phyloP scores from a whole-genome alignment of 1,140 invertebrate species.

The Chymomyza costata region DNA sequence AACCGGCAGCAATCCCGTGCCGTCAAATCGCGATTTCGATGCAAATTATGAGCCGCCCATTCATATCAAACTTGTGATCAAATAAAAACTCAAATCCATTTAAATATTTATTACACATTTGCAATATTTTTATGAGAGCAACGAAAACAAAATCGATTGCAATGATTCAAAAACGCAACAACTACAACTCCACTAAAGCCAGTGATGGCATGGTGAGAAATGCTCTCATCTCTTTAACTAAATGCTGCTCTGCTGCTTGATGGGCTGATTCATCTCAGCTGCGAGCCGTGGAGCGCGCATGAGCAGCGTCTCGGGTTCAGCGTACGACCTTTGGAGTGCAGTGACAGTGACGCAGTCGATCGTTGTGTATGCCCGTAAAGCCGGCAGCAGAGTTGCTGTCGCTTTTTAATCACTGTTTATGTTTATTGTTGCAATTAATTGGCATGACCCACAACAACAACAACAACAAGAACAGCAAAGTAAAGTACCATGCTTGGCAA shows the following conservation, averaged over 20 bases:
- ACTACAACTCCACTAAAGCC: conserved; percentile 45
- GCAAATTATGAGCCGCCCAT: conserved; percentile 16
- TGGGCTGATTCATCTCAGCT: too few relatives aligned
- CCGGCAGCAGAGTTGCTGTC: background rate
- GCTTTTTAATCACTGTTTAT: conserved; percentile 60
- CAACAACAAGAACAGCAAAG: conserved; percentile 1
- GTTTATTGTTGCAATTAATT: conserved; percentile 59
- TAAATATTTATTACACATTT: conserved; percentile 66
- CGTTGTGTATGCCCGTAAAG: background rate
- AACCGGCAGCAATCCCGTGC: conserved; percentile 25
- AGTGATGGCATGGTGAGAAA: conserved; percentile 45
- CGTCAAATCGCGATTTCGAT: conserved; percentile 23
- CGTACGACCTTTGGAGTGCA: conserved; percentile 67
- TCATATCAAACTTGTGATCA: conserved; percentile 55
- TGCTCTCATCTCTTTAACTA: conserved; percentile 3
- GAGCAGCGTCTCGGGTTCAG: conserved; percentile 45
- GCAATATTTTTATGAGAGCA: conserved; percentile 53
- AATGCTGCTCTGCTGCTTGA: too few relatives aligned
- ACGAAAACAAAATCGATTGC: background rate
- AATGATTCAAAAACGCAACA: conserved; percentile 39
- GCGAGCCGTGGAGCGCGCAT: too few relatives aligned
- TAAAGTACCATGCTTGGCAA: conserved; percentile 31
- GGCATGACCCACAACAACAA: conserved; percentile 24
- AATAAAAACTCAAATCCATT: conserved; percentile 56
- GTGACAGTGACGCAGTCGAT: conserved; percentile 38